Percentiles rank a stretch among this genome's conserved stretches.
Conservation (phyloP, 2,888 invertebrate genomes). For the Celastrina argiolus region DNA sequence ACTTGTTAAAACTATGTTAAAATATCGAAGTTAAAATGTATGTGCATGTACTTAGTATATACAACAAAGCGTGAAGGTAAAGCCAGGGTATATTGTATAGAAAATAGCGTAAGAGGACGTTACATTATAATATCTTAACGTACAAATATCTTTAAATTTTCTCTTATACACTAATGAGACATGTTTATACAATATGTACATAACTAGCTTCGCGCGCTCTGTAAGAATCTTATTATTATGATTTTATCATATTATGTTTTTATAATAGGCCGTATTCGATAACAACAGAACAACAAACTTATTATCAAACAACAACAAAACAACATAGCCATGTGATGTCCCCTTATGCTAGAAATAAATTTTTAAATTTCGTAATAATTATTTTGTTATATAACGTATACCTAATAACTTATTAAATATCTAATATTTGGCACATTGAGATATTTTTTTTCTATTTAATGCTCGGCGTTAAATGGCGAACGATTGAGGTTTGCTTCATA, state of each 20-base stretch:
- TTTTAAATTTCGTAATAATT: not conserved
- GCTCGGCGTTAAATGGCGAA: not conserved
- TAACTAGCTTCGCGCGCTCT: not conserved
- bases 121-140: not conserved
- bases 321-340: not conserved
- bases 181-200: conserved; percentile 1
- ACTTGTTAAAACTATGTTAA: conserved; percentile 49
- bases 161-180: not conserved
- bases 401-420: not conserved
- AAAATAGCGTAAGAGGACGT: conserved; percentile 1
- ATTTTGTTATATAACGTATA: not conserved
- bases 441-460: not conserved
- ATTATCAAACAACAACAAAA: not conserved
- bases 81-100: conserved; percentile 45
- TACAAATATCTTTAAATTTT: not conserved
- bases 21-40: conserved; percentile 39
- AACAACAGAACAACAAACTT: not conserved
- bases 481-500: not conserved
- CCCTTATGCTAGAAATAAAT: not conserved
- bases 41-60: conserved; percentile 62
- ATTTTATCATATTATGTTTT: not conserved
- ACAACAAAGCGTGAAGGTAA: conserved; percentile 69
- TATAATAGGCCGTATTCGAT: not conserved
- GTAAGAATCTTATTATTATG: not conserved
- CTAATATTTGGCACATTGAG: not conserved